These are phyloP conservation scores for Ostrea edulis DNA, from an alignment of 1,140 invertebrate species.

Conservation along the genomic window DNA sequence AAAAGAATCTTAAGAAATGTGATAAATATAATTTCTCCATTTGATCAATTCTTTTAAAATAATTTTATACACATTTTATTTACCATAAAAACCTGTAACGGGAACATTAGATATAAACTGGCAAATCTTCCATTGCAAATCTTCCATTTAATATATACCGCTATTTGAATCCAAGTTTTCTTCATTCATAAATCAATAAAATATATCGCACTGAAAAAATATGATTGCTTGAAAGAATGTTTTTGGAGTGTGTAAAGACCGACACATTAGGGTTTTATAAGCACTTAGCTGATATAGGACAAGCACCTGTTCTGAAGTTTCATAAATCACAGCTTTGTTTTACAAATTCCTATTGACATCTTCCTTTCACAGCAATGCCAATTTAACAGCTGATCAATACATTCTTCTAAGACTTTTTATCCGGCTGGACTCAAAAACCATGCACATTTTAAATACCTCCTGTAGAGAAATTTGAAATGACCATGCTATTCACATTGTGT, in stretches of 20 bases:
- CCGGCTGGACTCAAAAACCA: slow-evolving; percentile 6
- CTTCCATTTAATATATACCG: slow-evolving; percentile 6
- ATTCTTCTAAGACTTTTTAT: background rate
- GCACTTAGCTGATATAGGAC: slow-evolving; percentile 9
- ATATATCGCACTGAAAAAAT: slow-evolving; percentile 1
- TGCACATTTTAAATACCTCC: background rate
- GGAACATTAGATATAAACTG: background rate
- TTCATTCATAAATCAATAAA: slow-evolving; percentile 35
- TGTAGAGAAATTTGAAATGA: slow-evolving; percentile 19
- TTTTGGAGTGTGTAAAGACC: slow-evolving; percentile 31
- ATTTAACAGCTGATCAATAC: slow-evolving; percentile 4
- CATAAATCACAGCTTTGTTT: slow-evolving; percentile 35
- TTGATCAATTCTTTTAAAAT: background rate
- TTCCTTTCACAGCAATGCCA: background rate
- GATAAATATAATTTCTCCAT: slow-evolving; percentile 1
- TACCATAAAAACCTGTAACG: background rate
- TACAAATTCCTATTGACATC: slow-evolving; percentile 33
- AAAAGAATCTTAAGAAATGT: background rate
- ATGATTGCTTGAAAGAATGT: slow-evolving; percentile 34
- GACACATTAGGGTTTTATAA: slow-evolving; percentile 29
- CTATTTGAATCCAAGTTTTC: slow-evolving; percentile 15
- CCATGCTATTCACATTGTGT: background rate
- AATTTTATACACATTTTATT: background rate
- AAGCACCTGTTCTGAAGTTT: slow-evolving; percentile 19
- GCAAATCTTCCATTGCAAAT: slow-evolving; percentile 11